Evolutionary conservation across 2,113 vertebrate species (phyloP).

Genomic region (Sclerurus mexicanus): DNA sequence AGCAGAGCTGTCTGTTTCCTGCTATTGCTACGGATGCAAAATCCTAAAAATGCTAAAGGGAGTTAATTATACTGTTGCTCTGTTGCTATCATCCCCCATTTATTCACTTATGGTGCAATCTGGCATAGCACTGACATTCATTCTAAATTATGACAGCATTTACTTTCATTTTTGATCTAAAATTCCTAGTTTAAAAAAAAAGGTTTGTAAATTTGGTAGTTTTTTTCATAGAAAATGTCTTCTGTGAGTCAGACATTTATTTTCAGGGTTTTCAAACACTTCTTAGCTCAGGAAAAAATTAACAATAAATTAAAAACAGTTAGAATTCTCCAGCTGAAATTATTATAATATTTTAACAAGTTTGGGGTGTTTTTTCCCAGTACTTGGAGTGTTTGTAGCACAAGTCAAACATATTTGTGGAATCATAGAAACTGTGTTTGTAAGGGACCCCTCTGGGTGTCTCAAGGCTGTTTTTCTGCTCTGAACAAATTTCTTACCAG

Average conservation of each 20-base stretch:
- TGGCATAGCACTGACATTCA: background rate
- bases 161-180: slow-evolving; percentile 1
- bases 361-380: background rate
- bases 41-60: background rate
- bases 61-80: background rate
- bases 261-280: slow-evolving; percentile 37
- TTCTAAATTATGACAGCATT: background rate
- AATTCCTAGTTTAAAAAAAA: background rate
- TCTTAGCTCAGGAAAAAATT: slow-evolving; percentile 27
- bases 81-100: background rate
- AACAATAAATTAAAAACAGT: background rate
- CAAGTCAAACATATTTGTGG: background rate
- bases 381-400: background rate
- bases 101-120: background rate
- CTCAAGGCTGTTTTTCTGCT: background rate
- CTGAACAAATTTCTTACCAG: background rate
- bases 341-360: slow-evolving; percentile 4
- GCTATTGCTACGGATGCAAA: background rate
- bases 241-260: background rate
- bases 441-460: background rate
- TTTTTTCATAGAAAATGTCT: background rate
- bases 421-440: background rate
- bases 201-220: background rate
- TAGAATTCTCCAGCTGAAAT: background rate
- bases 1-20: background rate